These are phyloP conservation scores for Oegoconia quadripuncta DNA, from an alignment of 2,888 invertebrate genomes.

Conservation along the genomic window DNA sequence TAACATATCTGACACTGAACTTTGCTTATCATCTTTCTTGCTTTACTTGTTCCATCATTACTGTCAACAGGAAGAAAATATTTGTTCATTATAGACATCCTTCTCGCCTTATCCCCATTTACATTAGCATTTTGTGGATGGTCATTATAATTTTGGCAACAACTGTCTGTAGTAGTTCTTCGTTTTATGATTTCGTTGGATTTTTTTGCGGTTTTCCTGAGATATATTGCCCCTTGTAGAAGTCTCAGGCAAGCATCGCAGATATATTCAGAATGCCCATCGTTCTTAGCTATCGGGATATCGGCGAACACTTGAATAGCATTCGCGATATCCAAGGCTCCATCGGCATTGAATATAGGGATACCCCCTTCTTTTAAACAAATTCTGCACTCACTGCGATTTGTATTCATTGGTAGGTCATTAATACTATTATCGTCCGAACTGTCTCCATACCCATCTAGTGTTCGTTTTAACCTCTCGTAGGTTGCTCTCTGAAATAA, in stretches of 20 bases:
- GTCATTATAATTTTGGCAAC: not conserved
- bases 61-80: not conserved
- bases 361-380: not conserved
- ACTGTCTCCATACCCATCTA: too few relatives aligned
- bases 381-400: not conserved
- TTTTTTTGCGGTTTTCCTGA: slow-evolving; percentile 25
- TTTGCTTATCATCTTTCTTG: slow-evolving; percentile 21
- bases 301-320: not conserved
- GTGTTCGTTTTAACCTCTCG: too few relatives aligned
- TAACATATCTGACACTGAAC: slow-evolving; percentile 32
- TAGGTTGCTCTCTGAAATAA: too few relatives aligned
- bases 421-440: not conserved
- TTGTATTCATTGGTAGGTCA: not conserved
- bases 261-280: slow-evolving; percentile 23
- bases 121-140: not conserved
- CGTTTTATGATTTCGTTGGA: slow-evolving; percentile 13
- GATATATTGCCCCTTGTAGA: slow-evolving; percentile 26
- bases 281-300: not conserved
- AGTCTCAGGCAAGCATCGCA: slow-evolving; percentile 24
- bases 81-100: not conserved
- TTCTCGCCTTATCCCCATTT: not conserved
- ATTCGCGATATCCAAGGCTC: not conserved
- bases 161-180: too few relatives aligned
- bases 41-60: slow-evolving; percentile 6
- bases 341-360: not conserved